Base-by-base conservation (phyloP, 2,113 vertebrate genomes). In the Plecotus auritus region DNA sequence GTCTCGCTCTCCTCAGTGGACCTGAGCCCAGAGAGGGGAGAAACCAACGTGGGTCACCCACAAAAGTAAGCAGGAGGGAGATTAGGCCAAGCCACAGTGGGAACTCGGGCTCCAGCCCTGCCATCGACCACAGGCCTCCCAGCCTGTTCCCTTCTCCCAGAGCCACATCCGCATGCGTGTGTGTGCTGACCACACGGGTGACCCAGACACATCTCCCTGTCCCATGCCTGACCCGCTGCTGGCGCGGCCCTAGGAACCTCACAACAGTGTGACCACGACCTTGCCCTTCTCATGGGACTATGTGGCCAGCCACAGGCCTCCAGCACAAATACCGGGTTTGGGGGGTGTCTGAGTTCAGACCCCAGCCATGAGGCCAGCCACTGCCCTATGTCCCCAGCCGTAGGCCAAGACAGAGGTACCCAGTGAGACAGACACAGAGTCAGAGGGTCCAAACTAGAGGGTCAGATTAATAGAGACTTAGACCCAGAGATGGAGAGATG, bases 151-250 rank as follows among this genome's bases (percentile, higher is more conserved):
- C 97, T 95, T 96, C 95, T 95, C 97, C 90, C 84, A 64, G 92
- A 88, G 88, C 97, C 97, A 97, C 97, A 97, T 97, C 96, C 97
- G 97, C 1, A n/a, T 97, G 97, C 96, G 96, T 97, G 97, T 93
- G 37, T 96, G 17, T 0, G 30, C 90, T 89, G 93, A 94, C 96
- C 96, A 90, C 96, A 90, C 0, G 37, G 90, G 42, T 97, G 93
- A 96, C 93, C 92, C 87, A 84, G 91, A 86, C 93, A 81, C 12
- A 28, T 56, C 91, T 73, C 91, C 69, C 81, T 90, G 93, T 32
- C 95, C 93, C 26, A 42, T 0, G 6, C 64, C 74, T 95, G 93
- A 91, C 91, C 89, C 85, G 18, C 26, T 9, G 82, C 61, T 76
- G 26, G 76, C 37, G 54, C 49, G 49, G 82, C 49, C 82, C 86